phyloP scores from a whole-genome alignment of 2,797 vertebrate genomes.

The Adelosebastes latens region DNA sequence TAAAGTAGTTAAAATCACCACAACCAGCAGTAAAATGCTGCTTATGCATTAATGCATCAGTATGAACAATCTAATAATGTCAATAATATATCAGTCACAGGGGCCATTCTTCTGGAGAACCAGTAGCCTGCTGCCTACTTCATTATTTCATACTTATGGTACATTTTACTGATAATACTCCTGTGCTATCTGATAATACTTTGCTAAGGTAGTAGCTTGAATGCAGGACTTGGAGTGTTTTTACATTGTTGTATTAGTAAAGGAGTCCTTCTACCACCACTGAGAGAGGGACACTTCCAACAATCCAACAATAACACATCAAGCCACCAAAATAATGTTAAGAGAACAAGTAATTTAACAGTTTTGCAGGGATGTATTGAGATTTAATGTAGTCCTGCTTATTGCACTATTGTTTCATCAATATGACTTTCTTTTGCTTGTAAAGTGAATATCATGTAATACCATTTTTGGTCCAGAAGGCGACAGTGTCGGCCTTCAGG shows the following conservation, averaged over 20 bases:
- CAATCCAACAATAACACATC: background rate
- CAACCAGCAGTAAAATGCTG: too few relatives aligned
- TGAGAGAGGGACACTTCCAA: background rate
- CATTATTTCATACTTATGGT: too few relatives aligned
- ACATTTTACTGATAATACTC: accelerated
- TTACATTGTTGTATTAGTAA: background rate
- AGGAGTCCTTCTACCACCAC: background rate
- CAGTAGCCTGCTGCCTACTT: too few relatives aligned
- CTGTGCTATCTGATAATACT: too few relatives aligned
- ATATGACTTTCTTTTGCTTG: background rate
- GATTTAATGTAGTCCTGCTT: background rate
- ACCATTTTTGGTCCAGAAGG: slow-evolving; percentile 38
- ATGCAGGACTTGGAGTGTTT: too few relatives aligned
- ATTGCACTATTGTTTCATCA: background rate
- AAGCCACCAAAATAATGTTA: background rate
- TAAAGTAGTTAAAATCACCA: too few relatives aligned
- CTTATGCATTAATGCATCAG: too few relatives aligned
- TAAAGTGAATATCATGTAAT: background rate
- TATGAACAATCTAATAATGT: too few relatives aligned
- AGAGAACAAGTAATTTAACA: background rate
- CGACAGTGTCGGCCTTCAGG: slow-evolving; percentile 29
- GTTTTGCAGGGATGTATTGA: background rate
- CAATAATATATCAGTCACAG: too few relatives aligned
- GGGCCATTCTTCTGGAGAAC: too few relatives aligned
- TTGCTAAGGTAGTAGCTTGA: too few relatives aligned